phyloP scores from a whole-genome alignment of 1,140 invertebrate species.

The Hyposmocoma kahamanoa region DNA sequence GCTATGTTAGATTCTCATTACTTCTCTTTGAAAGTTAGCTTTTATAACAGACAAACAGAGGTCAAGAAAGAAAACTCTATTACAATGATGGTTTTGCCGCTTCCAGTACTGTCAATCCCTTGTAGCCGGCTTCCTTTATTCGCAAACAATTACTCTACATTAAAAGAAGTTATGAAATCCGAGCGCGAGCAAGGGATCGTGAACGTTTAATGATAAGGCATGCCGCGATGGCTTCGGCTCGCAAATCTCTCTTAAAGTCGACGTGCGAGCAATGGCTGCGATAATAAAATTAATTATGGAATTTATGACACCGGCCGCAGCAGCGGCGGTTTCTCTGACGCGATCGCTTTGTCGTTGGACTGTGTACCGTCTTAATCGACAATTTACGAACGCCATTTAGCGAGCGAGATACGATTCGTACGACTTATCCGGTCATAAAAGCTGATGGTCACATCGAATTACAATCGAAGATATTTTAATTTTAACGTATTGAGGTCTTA shows the following conservation, averaged over 20 bases:
- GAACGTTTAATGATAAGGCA: slow-evolving; percentile 57
- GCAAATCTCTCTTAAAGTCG: slow-evolving; percentile 52
- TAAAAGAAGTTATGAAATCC: slow-evolving; percentile 34
- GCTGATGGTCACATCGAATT: slow-evolving; percentile 24
- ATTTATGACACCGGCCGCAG: slow-evolving; percentile 33
- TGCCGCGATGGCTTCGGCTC: slow-evolving; percentile 44
- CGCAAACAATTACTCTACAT: slow-evolving; percentile 50
- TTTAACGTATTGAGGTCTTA: background rate
- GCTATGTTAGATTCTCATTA: slow-evolving; percentile 67
- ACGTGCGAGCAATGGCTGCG: slow-evolving; percentile 39
- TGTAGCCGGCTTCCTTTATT: slow-evolving; percentile 49
- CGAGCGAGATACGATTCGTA: slow-evolving; percentile 11
- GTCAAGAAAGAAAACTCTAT: slow-evolving; percentile 51
- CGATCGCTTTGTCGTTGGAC: slow-evolving; percentile 37
- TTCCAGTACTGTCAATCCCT: slow-evolving; percentile 28
- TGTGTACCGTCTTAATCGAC: slow-evolving; percentile 46
- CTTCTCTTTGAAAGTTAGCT: slow-evolving; percentile 60
- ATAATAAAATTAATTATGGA: slow-evolving; percentile 61
- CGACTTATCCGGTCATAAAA: slow-evolving; percentile 22
- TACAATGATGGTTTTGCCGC: slow-evolving; percentile 53
- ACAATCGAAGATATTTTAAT: slow-evolving; percentile 12
- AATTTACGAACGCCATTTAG: slow-evolving; percentile 31
- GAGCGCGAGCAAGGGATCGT: slow-evolving; percentile 34
- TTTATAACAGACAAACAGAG: slow-evolving; percentile 42
- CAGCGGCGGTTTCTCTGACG: slow-evolving; percentile 18